These are phyloP conservation scores for Ephestia elutella DNA, from an alignment of 1,140 invertebrate species.

Conservation along the genomic window DNA sequence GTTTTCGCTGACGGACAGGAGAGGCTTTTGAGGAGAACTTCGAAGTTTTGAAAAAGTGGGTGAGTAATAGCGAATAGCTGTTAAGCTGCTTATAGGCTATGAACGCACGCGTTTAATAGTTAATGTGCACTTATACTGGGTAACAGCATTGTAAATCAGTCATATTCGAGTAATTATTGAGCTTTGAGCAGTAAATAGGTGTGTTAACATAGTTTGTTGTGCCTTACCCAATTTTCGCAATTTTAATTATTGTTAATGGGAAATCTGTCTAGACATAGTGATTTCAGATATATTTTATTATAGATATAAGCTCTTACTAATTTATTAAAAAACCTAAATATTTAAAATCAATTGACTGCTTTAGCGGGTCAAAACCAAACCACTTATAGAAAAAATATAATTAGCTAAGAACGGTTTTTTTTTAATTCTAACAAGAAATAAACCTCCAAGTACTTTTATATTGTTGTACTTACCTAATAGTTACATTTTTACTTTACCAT, in stretches of 20 bases:
- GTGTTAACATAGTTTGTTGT: neutral
- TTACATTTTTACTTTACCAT: no score
- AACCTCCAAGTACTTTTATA: no score
- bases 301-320: no score
- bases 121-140: conserved; percentile 15
- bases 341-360: no score
- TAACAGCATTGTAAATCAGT: conserved; percentile 14
- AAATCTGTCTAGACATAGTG: neutral
- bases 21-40: conserved; percentile 18
- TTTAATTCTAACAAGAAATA: no score
- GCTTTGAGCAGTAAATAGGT: neutral
- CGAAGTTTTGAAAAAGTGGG: conserved; percentile 40
- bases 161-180: conserved; percentile 10
- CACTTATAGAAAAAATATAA: no score
- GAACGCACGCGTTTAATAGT: conserved; percentile 14
- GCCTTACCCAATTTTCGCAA: neutral
- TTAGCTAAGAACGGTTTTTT: no score
- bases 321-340: no score
- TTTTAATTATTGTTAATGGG: neutral
- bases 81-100: conserved; percentile 10
- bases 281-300: no score
- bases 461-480: no score
- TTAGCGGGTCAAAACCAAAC: no score
- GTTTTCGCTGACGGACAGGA: neutral
- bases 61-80: conserved; percentile 33